phyloP scores from a whole-genome alignment of 2,113 vertebrate genomes.

The Myocastor coypus region DNA sequence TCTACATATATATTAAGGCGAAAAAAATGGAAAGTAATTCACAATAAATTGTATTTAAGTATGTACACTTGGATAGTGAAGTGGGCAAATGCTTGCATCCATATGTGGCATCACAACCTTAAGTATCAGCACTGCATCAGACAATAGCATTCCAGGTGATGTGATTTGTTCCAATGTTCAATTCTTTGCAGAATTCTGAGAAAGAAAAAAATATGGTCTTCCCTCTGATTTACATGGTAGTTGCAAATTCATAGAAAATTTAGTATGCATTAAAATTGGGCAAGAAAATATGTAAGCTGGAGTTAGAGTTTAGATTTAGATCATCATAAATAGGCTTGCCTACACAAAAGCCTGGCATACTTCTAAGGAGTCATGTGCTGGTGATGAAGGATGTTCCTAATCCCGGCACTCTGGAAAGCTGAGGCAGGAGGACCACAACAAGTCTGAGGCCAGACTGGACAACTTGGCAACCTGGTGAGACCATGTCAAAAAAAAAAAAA shows the following conservation, averaged over 20 bases:
- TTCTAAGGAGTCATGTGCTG: neutral
- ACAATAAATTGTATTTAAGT: constrained; percentile 4
- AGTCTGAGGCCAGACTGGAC: neutral
- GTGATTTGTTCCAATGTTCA: constrained; percentile 1
- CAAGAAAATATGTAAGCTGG: constrained; percentile 34
- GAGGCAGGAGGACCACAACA: neutral
- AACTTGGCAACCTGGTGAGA: too few species aligned
- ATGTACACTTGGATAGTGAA: neutral
- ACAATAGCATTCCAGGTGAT: neutral
- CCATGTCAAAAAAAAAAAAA: too few species aligned
- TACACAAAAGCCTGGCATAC: neutral
- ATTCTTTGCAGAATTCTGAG: constrained; percentile 43
- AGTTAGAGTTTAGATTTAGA: constrained; percentile 18
- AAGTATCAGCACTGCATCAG: neutral
- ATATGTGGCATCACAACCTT: neutral
- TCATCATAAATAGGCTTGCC: constrained; percentile 35
- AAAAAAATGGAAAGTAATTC: constrained; percentile 48
- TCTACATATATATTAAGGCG: neutral
- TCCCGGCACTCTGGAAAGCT: neutral
- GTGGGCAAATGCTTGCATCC: neutral
- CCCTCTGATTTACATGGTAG: constrained; percentile 46
- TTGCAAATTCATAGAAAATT: constrained; percentile 54
- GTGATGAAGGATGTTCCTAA: neutral
- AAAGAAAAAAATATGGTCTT: constrained; percentile 50
- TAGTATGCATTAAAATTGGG: constrained; percentile 44